Conservation (phyloP, 2,797 vertebrate genomes). For the Megalops cyprinoides region DNA sequence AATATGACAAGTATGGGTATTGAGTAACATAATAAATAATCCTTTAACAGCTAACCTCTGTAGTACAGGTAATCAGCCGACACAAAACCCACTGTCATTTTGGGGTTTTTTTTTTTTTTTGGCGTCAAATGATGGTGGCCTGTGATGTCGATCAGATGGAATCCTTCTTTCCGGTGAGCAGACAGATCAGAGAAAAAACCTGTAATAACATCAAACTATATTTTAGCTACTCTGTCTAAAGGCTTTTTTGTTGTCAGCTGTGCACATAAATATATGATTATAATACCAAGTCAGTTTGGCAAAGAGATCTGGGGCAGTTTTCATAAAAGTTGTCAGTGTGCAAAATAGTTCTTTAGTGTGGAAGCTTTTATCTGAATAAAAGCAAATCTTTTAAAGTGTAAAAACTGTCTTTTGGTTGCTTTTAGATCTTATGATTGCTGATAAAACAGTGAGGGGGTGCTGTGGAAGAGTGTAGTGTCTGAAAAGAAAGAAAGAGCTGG, state of each 20-base stretch:
- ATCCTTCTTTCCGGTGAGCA: not conserved
- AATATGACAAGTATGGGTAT: not conserved
- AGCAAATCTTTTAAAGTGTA: not conserved
- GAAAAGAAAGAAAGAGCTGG: not conserved
- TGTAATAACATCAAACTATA: not conserved
- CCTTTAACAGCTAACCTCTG: not conserved
- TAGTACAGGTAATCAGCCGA: not conserved
- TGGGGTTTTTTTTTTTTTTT: too few species aligned
- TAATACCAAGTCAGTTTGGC: not conserved
- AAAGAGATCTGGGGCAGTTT: not conserved
- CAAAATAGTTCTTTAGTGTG: not conserved
- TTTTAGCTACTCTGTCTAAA: not conserved
- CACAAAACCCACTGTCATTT: not conserved
- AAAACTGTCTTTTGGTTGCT: not conserved
- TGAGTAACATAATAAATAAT: not conserved
- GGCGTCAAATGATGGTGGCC: not conserved
- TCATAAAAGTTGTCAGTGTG: not conserved
- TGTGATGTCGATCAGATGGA: not conserved
- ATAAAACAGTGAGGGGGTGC: not conserved
- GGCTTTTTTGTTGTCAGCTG: not conserved
- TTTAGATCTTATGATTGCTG: not conserved
- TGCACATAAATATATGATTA: conserved; percentile 6
- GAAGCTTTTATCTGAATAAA: not conserved
- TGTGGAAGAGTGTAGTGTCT: not conserved
- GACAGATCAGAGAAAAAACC: not conserved